Percentiles rank a stretch among this genome's conserved stretches.
These are phyloP conservation scores for Pseudois nayaur DNA, from an alignment of 2,113 vertebrate genomes.

Conservation along the genomic window DNA sequence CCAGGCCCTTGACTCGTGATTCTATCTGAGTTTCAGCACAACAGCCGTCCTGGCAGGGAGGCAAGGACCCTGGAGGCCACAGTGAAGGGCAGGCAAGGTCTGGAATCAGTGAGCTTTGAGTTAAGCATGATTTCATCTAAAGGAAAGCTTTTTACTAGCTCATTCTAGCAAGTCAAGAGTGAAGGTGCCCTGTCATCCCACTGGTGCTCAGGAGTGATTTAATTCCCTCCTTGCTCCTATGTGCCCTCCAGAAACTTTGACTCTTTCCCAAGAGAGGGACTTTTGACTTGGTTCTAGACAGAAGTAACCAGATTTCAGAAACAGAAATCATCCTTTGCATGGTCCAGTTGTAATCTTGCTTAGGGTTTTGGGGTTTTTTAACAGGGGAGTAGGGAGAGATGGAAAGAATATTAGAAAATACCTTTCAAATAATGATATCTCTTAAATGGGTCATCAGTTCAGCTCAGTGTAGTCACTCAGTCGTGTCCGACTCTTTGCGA, in stretches of 20 bases:
- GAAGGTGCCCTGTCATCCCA: not conserved
- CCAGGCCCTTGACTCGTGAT: not conserved
- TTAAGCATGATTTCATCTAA: not conserved
- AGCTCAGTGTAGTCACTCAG: too few species aligned
- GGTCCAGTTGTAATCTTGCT: not conserved
- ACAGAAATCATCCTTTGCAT: not conserved
- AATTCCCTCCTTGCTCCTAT: not conserved
- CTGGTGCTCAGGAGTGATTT: not conserved
- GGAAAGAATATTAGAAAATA: not conserved
- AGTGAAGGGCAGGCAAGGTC: not conserved
- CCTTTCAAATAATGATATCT: not conserved
- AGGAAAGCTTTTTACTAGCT: not conserved
- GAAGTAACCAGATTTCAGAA: not conserved
- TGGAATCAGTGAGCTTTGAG: not conserved
- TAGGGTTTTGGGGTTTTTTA: not conserved
- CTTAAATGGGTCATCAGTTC: not conserved
- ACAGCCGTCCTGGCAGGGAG: not conserved
- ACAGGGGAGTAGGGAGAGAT: not conserved
- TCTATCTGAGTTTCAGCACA: not conserved
- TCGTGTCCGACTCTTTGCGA: fast-evolving
- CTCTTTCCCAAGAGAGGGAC: not conserved
- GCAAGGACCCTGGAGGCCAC: not conserved
- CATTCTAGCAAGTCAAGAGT: not conserved
- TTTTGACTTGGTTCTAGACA: not conserved
- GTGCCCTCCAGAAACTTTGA: not conserved